Conservation (phyloP, 2,797 vertebrate species). For the Pseudomugil gertrudae region DNA sequence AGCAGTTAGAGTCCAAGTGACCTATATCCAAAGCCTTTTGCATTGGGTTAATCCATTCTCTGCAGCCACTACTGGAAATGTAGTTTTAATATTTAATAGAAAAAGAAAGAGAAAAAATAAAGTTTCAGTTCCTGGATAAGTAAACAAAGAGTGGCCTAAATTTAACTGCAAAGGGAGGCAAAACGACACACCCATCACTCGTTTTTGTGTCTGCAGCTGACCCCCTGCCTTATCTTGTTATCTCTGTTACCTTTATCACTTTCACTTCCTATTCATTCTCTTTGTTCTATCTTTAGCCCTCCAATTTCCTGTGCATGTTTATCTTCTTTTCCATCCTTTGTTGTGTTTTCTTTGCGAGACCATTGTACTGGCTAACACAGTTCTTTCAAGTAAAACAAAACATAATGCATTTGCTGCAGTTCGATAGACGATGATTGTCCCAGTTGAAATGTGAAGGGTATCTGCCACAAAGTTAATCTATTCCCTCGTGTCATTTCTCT, state of each 20-base stretch:
- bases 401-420: slow-evolving; percentile 23
- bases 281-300: background rate
- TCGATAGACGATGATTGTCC: slow-evolving; percentile 36
- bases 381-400: slow-evolving; percentile 49
- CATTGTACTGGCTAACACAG: slow-evolving; percentile 22
- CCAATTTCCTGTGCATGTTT: slow-evolving; percentile 10
- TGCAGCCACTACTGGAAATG: slow-evolving; percentile 10
- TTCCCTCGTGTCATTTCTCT: slow-evolving; percentile 4
- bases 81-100: slow-evolving; percentile 58
- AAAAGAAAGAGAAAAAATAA: slow-evolving; percentile 23
- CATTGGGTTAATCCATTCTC: slow-evolving; percentile 9
- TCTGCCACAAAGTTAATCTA: slow-evolving; percentile 20
- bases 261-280: background rate
- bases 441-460: slow-evolving; percentile 44
- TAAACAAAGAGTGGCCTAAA: slow-evolving; percentile 42
- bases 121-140: slow-evolving; percentile 36
- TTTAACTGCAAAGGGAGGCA: slow-evolving; percentile 23
- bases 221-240: background rate
- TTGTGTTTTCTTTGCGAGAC: slow-evolving; percentile 13
- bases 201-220: slow-evolving; percentile 12
- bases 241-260: background rate
- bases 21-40: slow-evolving; percentile 30
- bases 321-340: background rate
- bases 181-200: slow-evolving; percentile 4
- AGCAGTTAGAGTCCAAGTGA: slow-evolving; percentile 27